These are phyloP conservation scores for Catharus minimus DNA, from an alignment of 2,113 vertebrate species.

Conservation along the genomic window DNA sequence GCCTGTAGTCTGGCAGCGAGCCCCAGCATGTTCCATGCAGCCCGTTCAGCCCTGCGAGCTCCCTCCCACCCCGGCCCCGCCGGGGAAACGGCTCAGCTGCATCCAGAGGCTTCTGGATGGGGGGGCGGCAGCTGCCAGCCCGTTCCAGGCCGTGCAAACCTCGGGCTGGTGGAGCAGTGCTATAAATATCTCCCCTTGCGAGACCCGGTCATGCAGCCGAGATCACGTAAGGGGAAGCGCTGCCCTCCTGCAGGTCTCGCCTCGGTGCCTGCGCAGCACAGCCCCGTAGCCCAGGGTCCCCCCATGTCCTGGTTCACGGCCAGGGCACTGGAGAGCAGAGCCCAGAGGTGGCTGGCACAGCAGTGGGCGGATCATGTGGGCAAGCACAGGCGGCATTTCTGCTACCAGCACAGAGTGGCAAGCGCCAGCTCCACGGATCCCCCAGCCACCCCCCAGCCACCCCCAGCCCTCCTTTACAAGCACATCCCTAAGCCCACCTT, in stretches of 20 bases:
- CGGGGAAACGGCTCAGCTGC: neutral
- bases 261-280: neutral
- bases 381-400: neutral
- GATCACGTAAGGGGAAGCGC: neutral
- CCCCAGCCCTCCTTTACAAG: neutral
- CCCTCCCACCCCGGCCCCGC: neutral
- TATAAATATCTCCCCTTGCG: neutral
- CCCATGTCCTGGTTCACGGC: neutral
- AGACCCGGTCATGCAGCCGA: neutral
- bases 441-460: neutral
- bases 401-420: neutral
- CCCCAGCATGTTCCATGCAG: neutral
- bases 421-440: neutral
- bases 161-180: neutral
- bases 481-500: neutral
- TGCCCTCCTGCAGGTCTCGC: neutral
- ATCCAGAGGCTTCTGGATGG: neutral
- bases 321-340: neutral
- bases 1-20: slow-evolving; percentile 5
- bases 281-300: neutral
- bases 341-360: neutral
- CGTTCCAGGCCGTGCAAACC: neutral
- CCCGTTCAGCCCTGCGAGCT: neutral
- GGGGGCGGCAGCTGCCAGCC: neutral
- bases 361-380: rapidly evolving